Percentiles rank a stretch among this genome's conserved stretches.
These are phyloP conservation scores for Apotomis capreana DNA, from an alignment of 2,888 invertebrate genomes.

Conservation along the genomic window DNA sequence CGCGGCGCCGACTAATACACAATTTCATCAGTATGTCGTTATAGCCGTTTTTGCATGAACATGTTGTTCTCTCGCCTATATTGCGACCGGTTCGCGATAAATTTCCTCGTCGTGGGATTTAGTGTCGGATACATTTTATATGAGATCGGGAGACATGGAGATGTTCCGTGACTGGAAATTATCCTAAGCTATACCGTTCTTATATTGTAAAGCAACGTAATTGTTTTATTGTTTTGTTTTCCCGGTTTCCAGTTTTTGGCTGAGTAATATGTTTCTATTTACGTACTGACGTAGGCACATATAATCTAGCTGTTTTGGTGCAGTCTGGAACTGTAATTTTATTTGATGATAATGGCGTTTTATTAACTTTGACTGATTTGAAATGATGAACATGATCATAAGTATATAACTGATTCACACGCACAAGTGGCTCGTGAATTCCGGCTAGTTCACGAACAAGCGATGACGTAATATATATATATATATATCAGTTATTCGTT, in stretches of 20 bases:
- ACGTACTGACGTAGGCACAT: no score
- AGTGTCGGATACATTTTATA: conserved; percentile 35
- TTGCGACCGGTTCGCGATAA: conserved; percentile 27
- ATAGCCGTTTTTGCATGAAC: conserved; percentile 1
- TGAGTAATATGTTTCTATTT: neutral
- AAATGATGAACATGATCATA: no score
- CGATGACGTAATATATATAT: no score
- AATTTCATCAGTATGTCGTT: conserved; percentile 4
- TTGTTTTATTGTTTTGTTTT: conserved; percentile 18
- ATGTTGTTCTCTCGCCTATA: conserved; percentile 24
- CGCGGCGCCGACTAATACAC: neutral
- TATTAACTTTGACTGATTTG: no score
- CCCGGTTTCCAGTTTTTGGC: neutral
- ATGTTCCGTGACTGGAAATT: conserved; percentile 31
- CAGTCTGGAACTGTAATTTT: no score
- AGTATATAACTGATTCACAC: no score
- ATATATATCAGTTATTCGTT: no score
- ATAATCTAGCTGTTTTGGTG: no score
- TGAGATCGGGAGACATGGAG: conserved; percentile 33
- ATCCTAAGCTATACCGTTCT: conserved; percentile 14
- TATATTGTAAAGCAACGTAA: conserved; percentile 15
- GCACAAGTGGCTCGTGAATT: no score
- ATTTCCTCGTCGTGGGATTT: conserved; percentile 32
- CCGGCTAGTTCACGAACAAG: no score
- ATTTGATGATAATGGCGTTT: no score